These are phyloP conservation scores for Pardosa pseudoannulata DNA, from an alignment of 2,888 invertebrate genomes.

Conservation along the genomic window DNA sequence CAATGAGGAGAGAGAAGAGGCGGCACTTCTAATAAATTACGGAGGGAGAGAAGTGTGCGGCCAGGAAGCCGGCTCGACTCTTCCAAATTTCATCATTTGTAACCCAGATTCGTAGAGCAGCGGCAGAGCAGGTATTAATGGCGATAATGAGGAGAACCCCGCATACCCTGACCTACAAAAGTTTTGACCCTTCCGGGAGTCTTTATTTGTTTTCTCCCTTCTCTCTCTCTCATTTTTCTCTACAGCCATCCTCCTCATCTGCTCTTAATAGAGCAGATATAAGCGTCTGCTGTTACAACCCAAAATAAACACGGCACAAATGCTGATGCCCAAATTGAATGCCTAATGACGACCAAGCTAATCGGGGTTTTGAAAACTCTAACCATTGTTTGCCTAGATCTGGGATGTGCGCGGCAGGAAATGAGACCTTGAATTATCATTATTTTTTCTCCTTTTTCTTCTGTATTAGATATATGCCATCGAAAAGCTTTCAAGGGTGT, in stretches of 20 bases:
- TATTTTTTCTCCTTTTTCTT: too few species aligned
- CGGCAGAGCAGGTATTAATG: neutral
- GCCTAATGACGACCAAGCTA: neutral
- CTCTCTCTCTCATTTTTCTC: too few species aligned
- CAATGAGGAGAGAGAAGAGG: too few species aligned
- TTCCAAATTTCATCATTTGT: conserved; percentile 7
- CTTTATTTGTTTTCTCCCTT: neutral
- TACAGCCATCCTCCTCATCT: too few species aligned
- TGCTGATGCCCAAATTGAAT: neutral
- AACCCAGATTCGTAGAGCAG: neutral
- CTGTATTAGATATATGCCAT: too few species aligned
- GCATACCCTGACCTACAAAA: conserved; percentile 16
- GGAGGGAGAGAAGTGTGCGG: neutral
- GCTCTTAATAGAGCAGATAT: too few species aligned
- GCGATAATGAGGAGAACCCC: neutral
- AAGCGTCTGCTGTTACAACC: too few species aligned
- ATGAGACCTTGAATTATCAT: too few species aligned
- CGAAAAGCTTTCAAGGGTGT: too few species aligned
- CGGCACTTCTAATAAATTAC: neutral
- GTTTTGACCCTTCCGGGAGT: conserved; percentile 2
- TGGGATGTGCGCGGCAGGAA: too few species aligned
- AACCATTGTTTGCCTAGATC: too few species aligned
- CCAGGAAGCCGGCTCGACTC: neutral
- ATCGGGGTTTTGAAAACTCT: neutral
- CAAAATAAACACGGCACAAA: neutral